These are phyloP conservation scores for Prietella phreatophila DNA, from an alignment of 2,113 vertebrate genomes.

Conservation along the genomic window DNA sequence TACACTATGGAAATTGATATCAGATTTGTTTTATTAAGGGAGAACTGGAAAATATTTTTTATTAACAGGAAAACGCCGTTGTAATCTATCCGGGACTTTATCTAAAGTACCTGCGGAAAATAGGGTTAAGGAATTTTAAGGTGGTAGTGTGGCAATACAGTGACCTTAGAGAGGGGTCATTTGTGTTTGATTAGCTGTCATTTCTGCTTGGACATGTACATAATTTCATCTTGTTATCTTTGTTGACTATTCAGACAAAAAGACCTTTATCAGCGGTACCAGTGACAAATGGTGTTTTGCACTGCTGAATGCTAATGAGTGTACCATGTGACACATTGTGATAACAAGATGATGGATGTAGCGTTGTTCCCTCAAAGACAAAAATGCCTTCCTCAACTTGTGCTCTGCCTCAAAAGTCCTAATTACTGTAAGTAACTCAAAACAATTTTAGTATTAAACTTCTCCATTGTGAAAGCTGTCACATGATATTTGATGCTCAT, in stretches of 20 bases:
- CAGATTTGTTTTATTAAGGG: conserved; percentile 42
- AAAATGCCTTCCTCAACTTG: conserved; percentile 51
- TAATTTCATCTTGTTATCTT: conserved; percentile 69
- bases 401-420: neutral
- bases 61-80: neutral
- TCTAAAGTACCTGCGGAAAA: neutral
- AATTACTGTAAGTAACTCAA: neutral
- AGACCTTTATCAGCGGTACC: conserved; percentile 39
- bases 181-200: conserved; percentile 62
- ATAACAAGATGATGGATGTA: conserved; percentile 67
- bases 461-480: neutral
- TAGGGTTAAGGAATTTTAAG: conserved; percentile 18
- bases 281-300: conserved; percentile 78
- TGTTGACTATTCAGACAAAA: conserved; percentile 64
- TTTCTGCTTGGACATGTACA: conserved; percentile 61
- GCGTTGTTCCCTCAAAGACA: conserved; percentile 1
- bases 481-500: neutral
- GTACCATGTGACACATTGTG: conserved; percentile 65
- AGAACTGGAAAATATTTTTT: conserved; percentile 13
- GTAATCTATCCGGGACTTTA: neutral
- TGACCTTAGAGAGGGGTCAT: conserved; percentile 28
- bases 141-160: conserved; percentile 17
- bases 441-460: neutral
- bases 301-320: conserved; percentile 77
- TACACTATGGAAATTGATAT: conserved; percentile 40